These are phyloP conservation scores for Polydesmus complanatus DNA, from an alignment of 2,888 invertebrate genomes.

Conservation along the genomic window DNA sequence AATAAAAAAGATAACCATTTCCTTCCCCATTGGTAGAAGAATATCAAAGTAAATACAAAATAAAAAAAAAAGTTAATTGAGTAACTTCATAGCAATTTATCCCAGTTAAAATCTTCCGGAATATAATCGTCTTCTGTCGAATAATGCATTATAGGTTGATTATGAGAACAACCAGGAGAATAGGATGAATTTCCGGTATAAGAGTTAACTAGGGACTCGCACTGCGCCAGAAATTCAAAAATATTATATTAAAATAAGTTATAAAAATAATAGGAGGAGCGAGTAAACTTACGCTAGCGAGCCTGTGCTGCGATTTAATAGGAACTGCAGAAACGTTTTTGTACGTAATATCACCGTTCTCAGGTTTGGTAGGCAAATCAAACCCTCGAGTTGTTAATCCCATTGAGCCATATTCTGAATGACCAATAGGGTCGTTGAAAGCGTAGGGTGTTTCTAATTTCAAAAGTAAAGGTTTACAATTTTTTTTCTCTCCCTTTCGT, in stretches of 20 bases:
- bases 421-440: not conserved
- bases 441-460: not conserved
- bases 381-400: not conserved
- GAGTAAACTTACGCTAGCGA: not conserved
- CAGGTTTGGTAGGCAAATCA: not conserved
- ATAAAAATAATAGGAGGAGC: too few species aligned
- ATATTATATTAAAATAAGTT: too few species aligned
- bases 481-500: not conserved
- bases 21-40: not conserved
- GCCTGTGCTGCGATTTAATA: not conserved
- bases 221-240: not conserved
- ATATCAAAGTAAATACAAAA: not conserved
- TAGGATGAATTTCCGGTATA: not conserved
- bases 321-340: not conserved
- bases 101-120: conserved; percentile 30
- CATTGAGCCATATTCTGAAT: not conserved
- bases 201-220: not conserved
- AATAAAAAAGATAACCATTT: not conserved
- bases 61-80: not conserved
- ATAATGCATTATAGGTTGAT: not conserved
- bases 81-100: conserved; percentile 27
- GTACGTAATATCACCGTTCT: not conserved
- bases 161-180: not conserved
- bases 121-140: not conserved
- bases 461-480: not conserved